These are phyloP conservation scores for Mobula birostris DNA, from an alignment of 2,113 vertebrate genomes.

Conservation along the genomic window DNA sequence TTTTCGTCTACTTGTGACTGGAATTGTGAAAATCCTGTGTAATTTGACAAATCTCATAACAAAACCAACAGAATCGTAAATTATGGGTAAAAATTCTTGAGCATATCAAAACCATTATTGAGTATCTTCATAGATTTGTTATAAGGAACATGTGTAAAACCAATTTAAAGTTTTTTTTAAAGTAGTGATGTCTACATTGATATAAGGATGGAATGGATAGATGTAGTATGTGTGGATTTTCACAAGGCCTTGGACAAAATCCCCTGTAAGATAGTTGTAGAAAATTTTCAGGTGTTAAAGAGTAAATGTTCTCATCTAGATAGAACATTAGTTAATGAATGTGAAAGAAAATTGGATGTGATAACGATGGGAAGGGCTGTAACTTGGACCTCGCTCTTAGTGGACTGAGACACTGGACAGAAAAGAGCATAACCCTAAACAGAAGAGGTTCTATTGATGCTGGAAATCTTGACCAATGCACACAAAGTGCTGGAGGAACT, in stretches of 20 bases:
- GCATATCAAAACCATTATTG: not conserved
- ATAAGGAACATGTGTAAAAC: not conserved
- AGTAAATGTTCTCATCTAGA: not conserved
- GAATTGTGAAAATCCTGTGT: not conserved
- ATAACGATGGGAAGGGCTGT: not conserved
- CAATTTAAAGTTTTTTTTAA: not conserved
- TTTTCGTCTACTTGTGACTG: not conserved
- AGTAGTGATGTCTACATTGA: not conserved
- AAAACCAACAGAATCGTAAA: not conserved
- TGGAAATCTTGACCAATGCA: too few species aligned
- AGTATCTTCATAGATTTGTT: not conserved
- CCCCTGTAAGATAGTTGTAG: not conserved
- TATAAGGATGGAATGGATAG: not conserved
- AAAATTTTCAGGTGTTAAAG: not conserved
- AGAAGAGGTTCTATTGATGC: too few species aligned
- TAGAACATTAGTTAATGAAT: not conserved
- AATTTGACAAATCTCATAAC: not conserved
- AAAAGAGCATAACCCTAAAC: not conserved
- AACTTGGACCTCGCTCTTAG: not conserved
- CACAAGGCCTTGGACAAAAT: not conserved
- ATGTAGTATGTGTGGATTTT: not conserved
- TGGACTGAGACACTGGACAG: not conserved
- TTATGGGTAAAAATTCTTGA: not conserved
- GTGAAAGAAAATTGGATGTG: not conserved
- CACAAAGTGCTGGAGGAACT: too few species aligned